Evolutionary conservation across 2,113 vertebrate species (phyloP).

Genomic region (Turdus rufiventris): DNA sequence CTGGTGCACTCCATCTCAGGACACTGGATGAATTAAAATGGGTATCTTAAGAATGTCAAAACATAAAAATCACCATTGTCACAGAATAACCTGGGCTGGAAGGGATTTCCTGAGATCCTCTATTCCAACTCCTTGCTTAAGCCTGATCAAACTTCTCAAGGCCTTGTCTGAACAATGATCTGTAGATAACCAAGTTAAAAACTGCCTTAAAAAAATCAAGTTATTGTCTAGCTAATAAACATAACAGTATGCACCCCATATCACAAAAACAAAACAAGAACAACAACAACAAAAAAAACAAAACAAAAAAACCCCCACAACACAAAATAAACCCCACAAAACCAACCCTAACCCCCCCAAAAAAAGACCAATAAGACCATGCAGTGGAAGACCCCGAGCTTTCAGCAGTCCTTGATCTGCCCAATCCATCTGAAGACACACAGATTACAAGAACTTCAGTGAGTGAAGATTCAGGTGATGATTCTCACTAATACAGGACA

Average conservation of each 20-base stretch:
- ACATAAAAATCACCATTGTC: neutral
- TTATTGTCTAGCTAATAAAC: neutral
- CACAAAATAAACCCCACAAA: neutral
- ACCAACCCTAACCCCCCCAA: neutral
- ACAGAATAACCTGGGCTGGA: neutral
- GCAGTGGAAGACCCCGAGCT: neutral
- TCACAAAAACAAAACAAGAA: neutral
- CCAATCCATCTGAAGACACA: neutral
- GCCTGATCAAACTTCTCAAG: neutral
- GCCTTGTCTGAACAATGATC: neutral
- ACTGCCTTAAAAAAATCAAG: neutral
- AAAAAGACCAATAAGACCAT: neutral
- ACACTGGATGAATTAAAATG: neutral
- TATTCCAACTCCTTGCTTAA: neutral
- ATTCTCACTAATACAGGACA: neutral
- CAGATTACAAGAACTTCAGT: neutral
- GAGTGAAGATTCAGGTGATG: neutral
- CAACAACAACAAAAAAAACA: too few relatives aligned
- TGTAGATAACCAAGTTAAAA: neutral
- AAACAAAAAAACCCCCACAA: too few relatives aligned
- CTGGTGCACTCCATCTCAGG: neutral
- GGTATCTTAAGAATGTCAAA: neutral
- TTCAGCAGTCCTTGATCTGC: neutral
- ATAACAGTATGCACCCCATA: fast-evolving
- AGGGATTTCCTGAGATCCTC: neutral